Evolutionary conservation across 2,888 invertebrate genomes (phyloP).

Genomic region (Corythucha ciliata): DNA sequence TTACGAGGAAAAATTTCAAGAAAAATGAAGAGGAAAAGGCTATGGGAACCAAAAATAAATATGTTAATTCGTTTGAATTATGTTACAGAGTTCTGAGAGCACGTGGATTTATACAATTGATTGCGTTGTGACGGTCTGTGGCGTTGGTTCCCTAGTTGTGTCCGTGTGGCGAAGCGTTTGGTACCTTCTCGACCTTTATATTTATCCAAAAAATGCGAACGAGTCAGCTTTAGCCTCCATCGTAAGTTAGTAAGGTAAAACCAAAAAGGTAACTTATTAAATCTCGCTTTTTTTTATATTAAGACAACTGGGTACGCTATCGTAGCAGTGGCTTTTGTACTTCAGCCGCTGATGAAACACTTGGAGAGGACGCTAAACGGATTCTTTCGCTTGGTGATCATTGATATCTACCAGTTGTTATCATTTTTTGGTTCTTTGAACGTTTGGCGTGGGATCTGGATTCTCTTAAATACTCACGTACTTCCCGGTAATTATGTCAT

Average conservation of each 20-base stretch:
- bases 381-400: constrained; percentile 55
- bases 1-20: too few relatives aligned
- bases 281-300: constrained; percentile 25
- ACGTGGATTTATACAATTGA: constrained; percentile 61
- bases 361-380: constrained; percentile 59
- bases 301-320: constrained; percentile 65
- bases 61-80: too few relatives aligned
- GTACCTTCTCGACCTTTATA: constrained; percentile 67
- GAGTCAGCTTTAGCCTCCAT: constrained; percentile 68
- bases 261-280: too few relatives aligned
- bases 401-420: constrained; percentile 66
- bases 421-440: constrained; percentile 74
- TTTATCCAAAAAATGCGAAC: constrained; percentile 60
- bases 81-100: constrained; percentile 34
- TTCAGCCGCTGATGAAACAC: constrained; percentile 66
- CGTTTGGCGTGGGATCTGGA: constrained; percentile 84
- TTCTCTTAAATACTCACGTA: constrained; percentile 65
- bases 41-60: too few relatives aligned
- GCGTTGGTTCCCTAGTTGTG: constrained; percentile 75
- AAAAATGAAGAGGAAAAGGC: too few relatives aligned
- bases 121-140: constrained; percentile 73
- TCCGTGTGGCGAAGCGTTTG: constrained; percentile 83
- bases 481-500: constrained; percentile 56
- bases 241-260: too few relatives aligned
- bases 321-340: constrained; percentile 60